Base-by-base conservation (phyloP, 2,113 vertebrate genomes). In the Rissa tridactyla region DNA sequence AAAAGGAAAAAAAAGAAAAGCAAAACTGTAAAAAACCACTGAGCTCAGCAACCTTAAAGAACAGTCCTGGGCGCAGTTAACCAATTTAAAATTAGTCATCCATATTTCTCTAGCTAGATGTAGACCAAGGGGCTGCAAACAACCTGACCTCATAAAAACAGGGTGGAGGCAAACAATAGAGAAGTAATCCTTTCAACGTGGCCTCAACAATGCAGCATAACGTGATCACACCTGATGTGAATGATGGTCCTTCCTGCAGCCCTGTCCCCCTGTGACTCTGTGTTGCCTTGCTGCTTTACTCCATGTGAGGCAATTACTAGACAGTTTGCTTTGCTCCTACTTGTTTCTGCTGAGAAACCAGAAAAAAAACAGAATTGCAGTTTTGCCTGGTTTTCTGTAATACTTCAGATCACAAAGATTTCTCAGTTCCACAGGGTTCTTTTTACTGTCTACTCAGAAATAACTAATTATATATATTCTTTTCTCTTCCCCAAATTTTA, bases 231-330 rank as follows among this genome's bases (percentile, higher is more conserved):
- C 13, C 26, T 89, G 29, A 52, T 36, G 57, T 47, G 80, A 88
- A 57, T 18, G 42, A 49, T 21, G 15, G 12, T 29, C 22, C 9
- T 16, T 84, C 49, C 36, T 65, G 26, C 34, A 78, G 20, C 21
- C 26, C 30, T 0, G 1, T 25, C 10, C 38, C 32, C 15, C 13
- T 52, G 25, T 1, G 1, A 36, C 21, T 23, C 8, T 1, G 1
- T 2, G 6, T 16, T 61, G n/a, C 9, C 73, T 58, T 40, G 5
- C 16, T 58, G 29, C 14, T 75, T 82, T 40, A 38, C 5, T 57
- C 36, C n/a, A 25, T 13, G 20, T 0, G 0, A 55, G 10, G 15
- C 10, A 66, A 18, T 34, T 57, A 10, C 23, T 57, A 46, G 46
- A 40, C 25, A 11, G 8, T 82, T 84, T 52, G 40, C 34, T 61